These are phyloP conservation scores for Troides oblongomaculatus DNA, from an alignment of 2,888 invertebrate genomes.

Conservation along the genomic window DNA sequence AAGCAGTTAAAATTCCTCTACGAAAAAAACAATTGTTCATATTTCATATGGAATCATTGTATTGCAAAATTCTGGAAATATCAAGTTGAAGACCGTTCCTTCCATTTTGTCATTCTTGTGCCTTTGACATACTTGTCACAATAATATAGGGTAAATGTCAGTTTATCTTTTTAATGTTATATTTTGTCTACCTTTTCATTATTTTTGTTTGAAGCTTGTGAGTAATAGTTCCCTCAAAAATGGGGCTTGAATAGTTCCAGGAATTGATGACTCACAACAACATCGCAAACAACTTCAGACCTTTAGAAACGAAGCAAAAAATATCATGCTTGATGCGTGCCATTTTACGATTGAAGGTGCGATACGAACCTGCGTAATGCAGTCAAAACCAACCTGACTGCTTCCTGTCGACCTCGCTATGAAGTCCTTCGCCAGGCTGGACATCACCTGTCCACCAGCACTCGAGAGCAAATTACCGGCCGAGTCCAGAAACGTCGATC, in stretches of 20 bases:
- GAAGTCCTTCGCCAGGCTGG: conserved; percentile 83
- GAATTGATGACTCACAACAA: conserved; percentile 22
- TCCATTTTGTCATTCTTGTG: not conserved
- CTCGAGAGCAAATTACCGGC: conserved; percentile 69
- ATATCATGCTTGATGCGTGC: conserved; percentile 49
- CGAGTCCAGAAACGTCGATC: conserved; percentile 62
- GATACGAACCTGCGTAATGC: conserved; percentile 76
- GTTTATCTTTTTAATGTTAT: not conserved
- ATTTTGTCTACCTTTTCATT: not conserved
- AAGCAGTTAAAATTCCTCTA: too few species aligned
- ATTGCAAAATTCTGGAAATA: too few species aligned
- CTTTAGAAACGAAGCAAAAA: conserved; percentile 23
- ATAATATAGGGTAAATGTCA: not conserved
- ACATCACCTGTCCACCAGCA: conserved; percentile 76
- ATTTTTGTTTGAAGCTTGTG: not conserved
- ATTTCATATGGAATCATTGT: too few species aligned
- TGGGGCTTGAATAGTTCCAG: not conserved
- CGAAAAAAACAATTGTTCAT: too few species aligned
- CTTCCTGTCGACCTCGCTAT: conserved; percentile 84
- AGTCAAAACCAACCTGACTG: conserved; percentile 84
- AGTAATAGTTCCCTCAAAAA: conserved; percentile 15
- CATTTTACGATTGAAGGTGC: conserved; percentile 51
- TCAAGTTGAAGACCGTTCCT: not conserved
- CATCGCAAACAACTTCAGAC: not conserved
- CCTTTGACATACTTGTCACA: not conserved